Base-by-base conservation (phyloP, 2,888 invertebrate genomes). In the Spodoptera exigua region DNA sequence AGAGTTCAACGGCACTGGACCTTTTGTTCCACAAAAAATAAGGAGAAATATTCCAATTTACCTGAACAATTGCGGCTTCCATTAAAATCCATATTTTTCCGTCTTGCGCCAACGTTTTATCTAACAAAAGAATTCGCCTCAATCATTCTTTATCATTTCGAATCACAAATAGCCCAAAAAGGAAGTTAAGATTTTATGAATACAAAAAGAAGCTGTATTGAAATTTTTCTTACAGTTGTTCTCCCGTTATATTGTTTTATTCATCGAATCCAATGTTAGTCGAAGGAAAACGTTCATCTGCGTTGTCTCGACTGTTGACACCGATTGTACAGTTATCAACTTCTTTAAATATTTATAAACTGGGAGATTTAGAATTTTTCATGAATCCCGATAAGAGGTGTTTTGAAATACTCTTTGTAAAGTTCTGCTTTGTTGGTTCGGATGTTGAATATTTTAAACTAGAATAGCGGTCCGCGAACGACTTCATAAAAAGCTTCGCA, bases 221-320 rank as follows among this genome's bases (percentile, higher is more conserved):
- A 56, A 32, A 36, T 68, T 64, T 55, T 61, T 51, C 51, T 34
- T 54, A 58, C 66, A 62, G 45, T 49, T 66, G 55, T 58, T 54
- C 17, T 16, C 1, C 34, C 36, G 34, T 60, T 44, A 49, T 59
- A 54, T 66, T 72, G 70, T 62, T 72, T 80, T 81, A 80, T 82
- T 82, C 79, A 79, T 70, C 40, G 57, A 73, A 80, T 78, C 67
- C 66, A 74, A 76, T 59, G 58, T 65, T 34, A 63, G 52, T 16
- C 49, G 40, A 52, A 45, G 48, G 44, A 34, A 55, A 60, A 65
- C 64, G 44, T 65, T 45, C 52, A 61, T 61, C 53, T 44, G 40
- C 49, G 59, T 27, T 27, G 27, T 4, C 9, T 5, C 62, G 63
- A 65, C 16, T 66, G 60, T 64, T 65, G 79, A 46, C 65, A 56